Evolutionary conservation across 2,113 vertebrate species (phyloP).

Genomic region (Osmerus eperlanus): DNA sequence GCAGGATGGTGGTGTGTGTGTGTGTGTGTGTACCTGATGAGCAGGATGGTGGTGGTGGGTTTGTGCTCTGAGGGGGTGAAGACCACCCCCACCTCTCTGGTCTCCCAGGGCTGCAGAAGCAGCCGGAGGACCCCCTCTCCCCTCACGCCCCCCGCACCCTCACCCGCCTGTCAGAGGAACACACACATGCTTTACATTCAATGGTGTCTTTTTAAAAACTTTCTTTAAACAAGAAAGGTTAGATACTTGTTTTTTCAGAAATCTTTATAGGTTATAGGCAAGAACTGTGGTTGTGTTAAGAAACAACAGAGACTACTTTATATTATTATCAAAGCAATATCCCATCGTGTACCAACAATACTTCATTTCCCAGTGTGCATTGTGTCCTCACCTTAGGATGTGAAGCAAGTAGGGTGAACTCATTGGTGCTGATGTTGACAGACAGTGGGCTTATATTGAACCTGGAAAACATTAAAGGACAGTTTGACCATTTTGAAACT

Average conservation of each 20-base stretch:
- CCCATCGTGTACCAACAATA: not conserved
- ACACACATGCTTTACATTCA: not conserved
- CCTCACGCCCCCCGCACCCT: conserved; percentile 6
- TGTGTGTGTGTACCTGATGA: conserved; percentile 78
- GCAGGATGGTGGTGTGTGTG: conserved; percentile 76
- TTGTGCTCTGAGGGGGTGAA: conserved; percentile 88
- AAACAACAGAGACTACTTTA: no score
- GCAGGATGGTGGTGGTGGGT: conserved; percentile 83
- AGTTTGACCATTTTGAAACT: not conserved
- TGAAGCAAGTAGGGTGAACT: conserved; percentile 81
- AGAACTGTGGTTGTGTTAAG: no score
- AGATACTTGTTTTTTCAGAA: no score
- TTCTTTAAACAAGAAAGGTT: no score
- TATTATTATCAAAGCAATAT: no score
- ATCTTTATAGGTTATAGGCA: no score
- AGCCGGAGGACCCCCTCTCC: conserved; percentile 67
- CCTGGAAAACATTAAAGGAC: conserved; percentile 67
- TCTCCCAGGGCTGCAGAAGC: conserved; percentile 84
- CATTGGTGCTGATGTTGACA: conserved; percentile 85
- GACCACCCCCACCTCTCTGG: conserved; percentile 78
- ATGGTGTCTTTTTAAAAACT: no score
- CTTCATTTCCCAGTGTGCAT: not conserved
- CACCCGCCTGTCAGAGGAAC: not conserved
- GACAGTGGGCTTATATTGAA: conserved; percentile 81
- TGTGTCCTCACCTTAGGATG: conserved; percentile 53